phyloP scores from a whole-genome alignment of 2,888 invertebrate genomes.

The Tenthredo amoena region DNA sequence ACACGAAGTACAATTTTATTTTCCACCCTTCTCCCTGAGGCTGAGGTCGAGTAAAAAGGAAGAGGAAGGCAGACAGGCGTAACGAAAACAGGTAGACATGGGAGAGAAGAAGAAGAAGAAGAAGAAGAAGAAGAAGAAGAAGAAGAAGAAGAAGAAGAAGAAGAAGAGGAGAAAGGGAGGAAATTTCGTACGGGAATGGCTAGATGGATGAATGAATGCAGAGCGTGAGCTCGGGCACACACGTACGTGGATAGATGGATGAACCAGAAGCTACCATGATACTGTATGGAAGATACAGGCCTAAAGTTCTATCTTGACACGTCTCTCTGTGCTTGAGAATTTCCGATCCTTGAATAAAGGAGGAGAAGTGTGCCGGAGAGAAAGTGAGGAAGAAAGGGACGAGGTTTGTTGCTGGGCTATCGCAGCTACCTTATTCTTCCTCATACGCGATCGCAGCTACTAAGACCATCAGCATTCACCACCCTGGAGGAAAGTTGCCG shows the following conservation, averaged over 20 bases:
- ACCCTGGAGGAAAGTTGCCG: not conserved
- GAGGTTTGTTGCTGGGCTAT: not conserved
- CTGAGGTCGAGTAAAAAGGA: conserved; percentile 39
- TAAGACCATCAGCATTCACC: not conserved
- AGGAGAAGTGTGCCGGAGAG: not conserved
- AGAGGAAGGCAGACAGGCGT: conserved; percentile 14
- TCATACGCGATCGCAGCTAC: not conserved
- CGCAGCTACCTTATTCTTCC: not conserved
- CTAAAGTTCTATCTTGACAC: not conserved
- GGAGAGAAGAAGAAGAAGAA: not conserved
- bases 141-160: conserved; percentile 9
- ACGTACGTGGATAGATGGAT: not conserved
- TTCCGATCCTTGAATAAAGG: conserved; percentile 6
- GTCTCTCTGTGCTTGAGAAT: not conserved
- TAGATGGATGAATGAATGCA: conserved; percentile 10
- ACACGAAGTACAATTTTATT: conserved; percentile 67
- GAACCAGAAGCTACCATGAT: not conserved
- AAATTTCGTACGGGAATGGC: not conserved
- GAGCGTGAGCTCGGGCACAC: not conserved
- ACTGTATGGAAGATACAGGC: not conserved
- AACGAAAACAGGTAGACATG: conserved; percentile 1
- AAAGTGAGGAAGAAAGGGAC: not conserved
- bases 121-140: not conserved
- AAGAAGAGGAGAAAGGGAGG: not conserved
- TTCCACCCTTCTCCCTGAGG: conserved; percentile 48